A percentile compares a stretch with the other conserved stretches of the same genome.
phyloP scores from a whole-genome alignment of 2,888 invertebrate species.

The Chrysomela aeneicollis region DNA sequence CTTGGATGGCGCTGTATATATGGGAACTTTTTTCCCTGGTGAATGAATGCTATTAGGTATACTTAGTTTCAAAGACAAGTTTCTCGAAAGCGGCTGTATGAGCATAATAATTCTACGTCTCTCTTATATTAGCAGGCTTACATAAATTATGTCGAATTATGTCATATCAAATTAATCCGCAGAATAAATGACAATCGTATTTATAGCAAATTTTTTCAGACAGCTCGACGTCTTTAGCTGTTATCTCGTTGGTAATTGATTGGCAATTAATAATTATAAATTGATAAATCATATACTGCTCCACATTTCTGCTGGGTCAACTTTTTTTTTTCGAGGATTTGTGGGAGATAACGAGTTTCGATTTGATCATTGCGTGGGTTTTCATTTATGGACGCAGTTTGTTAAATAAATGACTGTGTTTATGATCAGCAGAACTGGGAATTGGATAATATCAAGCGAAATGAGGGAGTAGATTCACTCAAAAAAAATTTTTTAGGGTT shows the following conservation, averaged over 20 bases:
- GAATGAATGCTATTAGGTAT: too few species aligned
- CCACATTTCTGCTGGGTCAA: not conserved
- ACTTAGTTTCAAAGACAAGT: too few species aligned
- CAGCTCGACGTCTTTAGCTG: not conserved
- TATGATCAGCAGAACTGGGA: not conserved
- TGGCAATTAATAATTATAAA: not conserved
- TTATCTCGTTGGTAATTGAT: not conserved
- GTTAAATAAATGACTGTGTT: not conserved
- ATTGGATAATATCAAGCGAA: not conserved
- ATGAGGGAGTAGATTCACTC: too few species aligned
- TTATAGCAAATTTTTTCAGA: not conserved
- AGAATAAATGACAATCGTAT: constrained; percentile 13
- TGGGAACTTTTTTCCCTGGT: too few species aligned
- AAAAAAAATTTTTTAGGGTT: too few species aligned
- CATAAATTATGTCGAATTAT: constrained; percentile 20
- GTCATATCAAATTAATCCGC: constrained; percentile 9
- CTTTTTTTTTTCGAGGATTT: not conserved
- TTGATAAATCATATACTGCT: not conserved
- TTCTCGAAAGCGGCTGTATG: not conserved
- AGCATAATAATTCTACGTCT: not conserved
- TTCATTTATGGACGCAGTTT: too few species aligned
- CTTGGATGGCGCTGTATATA: too few species aligned
- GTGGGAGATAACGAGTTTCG: not conserved
- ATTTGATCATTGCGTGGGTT: not conserved
- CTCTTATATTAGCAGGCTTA: not conserved